Evolutionary conservation across 2,797 vertebrate genomes (phyloP), one percentile per base, ranked within the genome.

Genomic region (Gymnodraco acuticeps): DNA sequence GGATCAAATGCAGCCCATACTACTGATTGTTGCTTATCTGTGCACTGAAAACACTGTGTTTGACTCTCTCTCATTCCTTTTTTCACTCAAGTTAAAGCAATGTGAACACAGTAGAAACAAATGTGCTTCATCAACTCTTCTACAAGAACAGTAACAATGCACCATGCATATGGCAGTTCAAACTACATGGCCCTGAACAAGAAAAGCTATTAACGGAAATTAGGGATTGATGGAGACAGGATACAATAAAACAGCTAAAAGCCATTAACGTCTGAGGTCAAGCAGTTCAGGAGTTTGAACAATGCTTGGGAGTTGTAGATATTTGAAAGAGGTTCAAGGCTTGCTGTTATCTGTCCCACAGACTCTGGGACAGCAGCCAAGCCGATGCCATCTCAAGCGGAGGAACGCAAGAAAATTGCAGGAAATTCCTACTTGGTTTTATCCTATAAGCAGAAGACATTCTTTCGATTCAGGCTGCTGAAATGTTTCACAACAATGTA

Each of bases 391-490:
- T 91, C 92, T 89, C 79, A 63, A 80, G 77, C 79, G 70, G 87
- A 91, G 88, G 88, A 94, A 92, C 81, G 71, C 83, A 87, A 78
- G 82, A 89, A 94, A 95, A 94, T 94, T 78, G 87, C 89, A 90
- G 94, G 94, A 95, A 95, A 95, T 94, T 93, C 93, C 93, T 83
- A 77, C 78, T 93, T 75, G 75, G 74, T 89, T 85, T 73, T 78
- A 78, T 89, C 81, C 85, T 83, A 87, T 75, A 81, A 81, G 74
- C 60, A 79, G 64, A 82, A 87, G 73, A 83, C 76, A 88, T 85
- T 78, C 59, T 87, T 90, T 72, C 50, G 83, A 89, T 82, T 76
- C 73, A 66, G 64, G 74, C 82, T 47, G 48, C 67, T 66, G 43
- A 86, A 85, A 73, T 66, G 74, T 75, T 87, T 69, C 10, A 76